phyloP scores from a whole-genome alignment of 2,797 vertebrate species.

The Chromobotia macracanthus region DNA sequence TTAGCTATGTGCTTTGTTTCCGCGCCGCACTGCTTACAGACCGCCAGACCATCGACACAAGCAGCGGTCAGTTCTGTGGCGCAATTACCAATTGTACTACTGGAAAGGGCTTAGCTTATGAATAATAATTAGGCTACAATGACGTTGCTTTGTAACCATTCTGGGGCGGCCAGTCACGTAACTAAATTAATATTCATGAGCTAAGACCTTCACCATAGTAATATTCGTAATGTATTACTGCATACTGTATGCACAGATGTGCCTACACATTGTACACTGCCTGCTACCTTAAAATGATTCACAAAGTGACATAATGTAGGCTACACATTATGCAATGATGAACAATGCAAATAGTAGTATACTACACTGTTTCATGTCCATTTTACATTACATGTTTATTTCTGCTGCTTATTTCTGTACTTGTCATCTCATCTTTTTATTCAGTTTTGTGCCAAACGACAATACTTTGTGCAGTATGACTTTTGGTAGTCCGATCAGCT shows the following conservation, averaged over 20 bases:
- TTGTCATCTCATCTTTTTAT: too few species aligned
- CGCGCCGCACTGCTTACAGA: conserved; percentile 1
- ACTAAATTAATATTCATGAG: conserved; percentile 19
- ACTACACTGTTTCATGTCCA: too few species aligned
- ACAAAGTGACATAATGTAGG: too few species aligned
- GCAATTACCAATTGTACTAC: not conserved
- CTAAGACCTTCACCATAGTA: not conserved
- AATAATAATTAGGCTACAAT: conserved; percentile 18
- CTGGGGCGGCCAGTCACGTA: conserved; percentile 21
- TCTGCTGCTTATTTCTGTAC: too few species aligned
- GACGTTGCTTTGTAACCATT: conserved; percentile 34
- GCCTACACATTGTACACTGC: too few species aligned
- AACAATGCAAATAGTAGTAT: too few species aligned
- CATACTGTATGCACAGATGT: too few species aligned
- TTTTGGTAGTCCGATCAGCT: too few species aligned
- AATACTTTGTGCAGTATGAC: too few species aligned
- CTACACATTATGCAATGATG: not conserved
- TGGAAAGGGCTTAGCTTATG: conserved; percentile 22
- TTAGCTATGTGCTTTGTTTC: conserved; percentile 23
- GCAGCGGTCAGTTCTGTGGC: conserved; percentile 24
- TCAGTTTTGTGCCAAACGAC: not conserved
- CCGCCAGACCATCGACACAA: not conserved
- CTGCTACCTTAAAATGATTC: too few species aligned
- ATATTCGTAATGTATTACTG: not conserved
- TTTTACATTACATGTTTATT: too few species aligned